Percentiles rank a stretch among this genome's conserved stretches.
These are phyloP conservation scores for Miltochrista miniata DNA, from an alignment of 2,888 invertebrate genomes.

Conservation along the genomic window DNA sequence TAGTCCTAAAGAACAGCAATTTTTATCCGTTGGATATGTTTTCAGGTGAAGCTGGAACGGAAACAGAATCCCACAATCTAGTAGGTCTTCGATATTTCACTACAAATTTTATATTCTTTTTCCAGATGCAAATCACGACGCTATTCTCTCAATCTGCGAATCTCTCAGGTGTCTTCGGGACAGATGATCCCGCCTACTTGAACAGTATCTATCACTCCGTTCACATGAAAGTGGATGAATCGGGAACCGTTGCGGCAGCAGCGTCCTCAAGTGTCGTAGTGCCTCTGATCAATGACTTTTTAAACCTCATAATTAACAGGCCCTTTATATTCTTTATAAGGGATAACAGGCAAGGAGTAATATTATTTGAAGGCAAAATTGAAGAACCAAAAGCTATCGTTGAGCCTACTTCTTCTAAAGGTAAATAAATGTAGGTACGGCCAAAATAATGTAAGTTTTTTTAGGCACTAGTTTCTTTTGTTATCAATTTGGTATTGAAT, in stretches of 20 bases:
- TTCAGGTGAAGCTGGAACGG: no score
- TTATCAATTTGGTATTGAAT: no score
- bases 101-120: conserved; percentile 27
- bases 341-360: conserved; percentile 76
- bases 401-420: conserved; percentile 16
- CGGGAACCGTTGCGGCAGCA: conserved; percentile 86
- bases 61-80: no score
- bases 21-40: no score
- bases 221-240: conserved; percentile 85
- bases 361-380: conserved; percentile 86
- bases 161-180: conserved; percentile 80
- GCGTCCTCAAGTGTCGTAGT: conserved; percentile 83
- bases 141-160: conserved; percentile 83
- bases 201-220: conserved; percentile 85
- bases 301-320: conserved; percentile 80
- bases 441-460: background rate
- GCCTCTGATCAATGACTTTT: conserved; percentile 83
- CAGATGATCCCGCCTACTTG: conserved; percentile 60
- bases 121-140: conserved; percentile 83
- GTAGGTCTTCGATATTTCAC: no score
- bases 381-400: conserved; percentile 67
- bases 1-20: no score
- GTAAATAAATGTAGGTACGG: background rate
- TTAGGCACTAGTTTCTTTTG: no score
- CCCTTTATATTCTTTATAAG: conserved; percentile 87